phyloP scores from a whole-genome alignment of 2,797 vertebrate genomes.

The Miichthys miiuy region DNA sequence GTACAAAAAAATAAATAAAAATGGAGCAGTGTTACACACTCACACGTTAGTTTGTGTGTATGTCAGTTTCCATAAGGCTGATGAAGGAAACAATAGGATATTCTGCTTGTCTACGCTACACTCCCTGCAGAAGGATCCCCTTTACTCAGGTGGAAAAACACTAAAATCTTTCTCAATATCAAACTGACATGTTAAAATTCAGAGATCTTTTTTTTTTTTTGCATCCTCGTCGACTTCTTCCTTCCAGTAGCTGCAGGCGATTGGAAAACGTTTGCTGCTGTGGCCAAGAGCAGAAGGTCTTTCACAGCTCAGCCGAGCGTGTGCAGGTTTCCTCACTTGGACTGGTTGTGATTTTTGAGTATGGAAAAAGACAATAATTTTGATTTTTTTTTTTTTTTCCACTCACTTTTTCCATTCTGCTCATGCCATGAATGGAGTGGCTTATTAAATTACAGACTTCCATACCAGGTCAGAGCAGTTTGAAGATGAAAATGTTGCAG shows the following conservation, averaged over 20 bases:
- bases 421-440: constrained; percentile 71
- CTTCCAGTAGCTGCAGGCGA: constrained; percentile 55
- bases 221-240: constrained; percentile 30
- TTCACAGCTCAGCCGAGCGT: constrained; percentile 68
- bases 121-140: constrained; percentile 43
- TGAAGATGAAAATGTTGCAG: constrained; percentile 55
- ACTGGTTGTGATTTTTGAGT: constrained; percentile 68
- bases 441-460: constrained; percentile 73
- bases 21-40: constrained; percentile 6
- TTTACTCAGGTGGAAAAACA: constrained; percentile 66
- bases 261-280: constrained; percentile 64
- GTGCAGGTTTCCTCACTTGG: constrained; percentile 66
- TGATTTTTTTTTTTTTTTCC: constrained; percentile 77
- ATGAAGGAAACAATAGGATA: constrained; percentile 21
- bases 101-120: constrained; percentile 5
- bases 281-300: constrained; percentile 62
- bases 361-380: constrained; percentile 80
- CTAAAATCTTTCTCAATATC: constrained; percentile 46
- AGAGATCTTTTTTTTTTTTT: constrained; percentile 34
- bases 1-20: constrained; percentile 8
- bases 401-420: constrained; percentile 71
- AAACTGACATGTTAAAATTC: constrained; percentile 55
- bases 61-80: constrained; percentile 25
- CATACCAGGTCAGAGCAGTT: constrained; percentile 66
- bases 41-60: constrained; percentile 9